These are phyloP conservation scores for Liodrosophila aerea DNA, from an alignment of 2,888 invertebrate genomes.

Conservation along the genomic window DNA sequence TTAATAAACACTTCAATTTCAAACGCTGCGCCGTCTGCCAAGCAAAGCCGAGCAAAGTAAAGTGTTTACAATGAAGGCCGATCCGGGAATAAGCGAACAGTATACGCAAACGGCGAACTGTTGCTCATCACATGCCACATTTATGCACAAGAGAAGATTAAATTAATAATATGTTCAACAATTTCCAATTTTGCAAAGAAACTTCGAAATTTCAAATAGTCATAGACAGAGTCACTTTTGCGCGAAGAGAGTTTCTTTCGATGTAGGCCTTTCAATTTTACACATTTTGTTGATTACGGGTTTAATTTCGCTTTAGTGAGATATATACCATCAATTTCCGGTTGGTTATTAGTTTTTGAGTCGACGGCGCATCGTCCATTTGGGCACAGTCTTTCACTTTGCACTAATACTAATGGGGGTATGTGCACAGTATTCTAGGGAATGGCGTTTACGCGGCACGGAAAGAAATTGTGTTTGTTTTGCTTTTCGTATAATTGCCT, in stretches of 20 bases:
- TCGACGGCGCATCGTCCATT: conserved; percentile 18
- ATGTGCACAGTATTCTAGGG: conserved; percentile 38
- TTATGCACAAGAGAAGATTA: no score
- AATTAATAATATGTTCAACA: no score
- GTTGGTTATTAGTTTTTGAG: conserved; percentile 32
- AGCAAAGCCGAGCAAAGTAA: neutral
- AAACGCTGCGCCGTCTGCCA: conserved; percentile 42
- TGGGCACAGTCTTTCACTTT: conserved; percentile 25
- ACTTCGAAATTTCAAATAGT: neutral
- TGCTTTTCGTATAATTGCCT: conserved; percentile 22
- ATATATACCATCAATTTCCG: conserved; percentile 43
- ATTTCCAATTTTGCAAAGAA: no score
- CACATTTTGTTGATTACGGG: conserved; percentile 40
- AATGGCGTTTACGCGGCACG: no score
- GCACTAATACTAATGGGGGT: conserved; percentile 25
- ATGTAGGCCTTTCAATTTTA: conserved; percentile 47
- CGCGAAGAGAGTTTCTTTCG: conserved; percentile 47
- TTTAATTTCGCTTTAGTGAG: conserved; percentile 15
- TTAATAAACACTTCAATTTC: conserved; percentile 72
- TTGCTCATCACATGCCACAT: neutral
- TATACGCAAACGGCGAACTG: no score
- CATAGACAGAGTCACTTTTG: conserved; percentile 23
- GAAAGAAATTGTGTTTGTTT: conserved; percentile 13
- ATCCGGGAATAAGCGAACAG: conserved; percentile 37
- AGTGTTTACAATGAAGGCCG: conserved; percentile 28